A percentile compares a stretch with the other conserved stretches of the same genome.
Evolutionary conservation across 2,888 invertebrate species (phyloP).

Genomic region (Acanthococcus lagerstroemiae): DNA sequence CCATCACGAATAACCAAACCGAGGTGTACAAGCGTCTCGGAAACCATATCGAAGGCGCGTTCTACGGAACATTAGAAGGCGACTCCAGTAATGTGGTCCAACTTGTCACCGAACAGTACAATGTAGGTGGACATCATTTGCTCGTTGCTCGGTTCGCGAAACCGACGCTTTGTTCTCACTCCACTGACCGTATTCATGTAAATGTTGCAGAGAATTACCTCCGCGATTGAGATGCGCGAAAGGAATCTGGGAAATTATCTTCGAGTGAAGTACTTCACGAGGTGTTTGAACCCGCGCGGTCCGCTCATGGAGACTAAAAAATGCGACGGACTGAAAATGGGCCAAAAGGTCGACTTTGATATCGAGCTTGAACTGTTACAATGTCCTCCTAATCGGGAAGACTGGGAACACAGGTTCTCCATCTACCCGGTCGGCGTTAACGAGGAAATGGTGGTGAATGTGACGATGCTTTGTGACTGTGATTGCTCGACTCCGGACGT

Average conservation of each 20-base stretch:
- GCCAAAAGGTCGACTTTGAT: constrained; percentile 36
- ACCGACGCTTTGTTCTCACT: too few relatives aligned
- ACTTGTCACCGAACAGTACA: constrained; percentile 82
- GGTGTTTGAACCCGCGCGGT: constrained; percentile 56
- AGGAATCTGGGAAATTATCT: constrained; percentile 66
- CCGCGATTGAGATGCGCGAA: constrained; percentile 85
- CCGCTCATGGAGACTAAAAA: constrained; percentile 63
- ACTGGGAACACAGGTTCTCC: constrained; percentile 74
- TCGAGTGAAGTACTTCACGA: constrained; percentile 74
- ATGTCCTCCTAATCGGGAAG: constrained; percentile 70
- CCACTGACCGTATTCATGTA: too few relatives aligned
- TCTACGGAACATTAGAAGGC: constrained; percentile 74
- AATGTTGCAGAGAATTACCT: constrained; percentile 76
- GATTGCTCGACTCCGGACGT: constrained; percentile 70
- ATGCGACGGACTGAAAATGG: constrained; percentile 69
- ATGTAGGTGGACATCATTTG: too few relatives aligned
- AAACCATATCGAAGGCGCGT: constrained; percentile 84
- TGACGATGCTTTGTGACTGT: constrained; percentile 92
- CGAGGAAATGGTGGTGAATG: constrained; percentile 74
- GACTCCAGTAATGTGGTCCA: constrained; percentile 96
- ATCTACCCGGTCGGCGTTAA: constrained; percentile 91
- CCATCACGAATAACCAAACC: constrained; percentile 79
- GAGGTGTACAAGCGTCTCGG: constrained; percentile 73
- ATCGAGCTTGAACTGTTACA: constrained; percentile 50
- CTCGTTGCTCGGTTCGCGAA: too few relatives aligned